Evolutionary conservation across 2,888 invertebrate genomes (phyloP), one percentile per base, ranked within the genome.

Genomic region (Sesamia inferens): DNA sequence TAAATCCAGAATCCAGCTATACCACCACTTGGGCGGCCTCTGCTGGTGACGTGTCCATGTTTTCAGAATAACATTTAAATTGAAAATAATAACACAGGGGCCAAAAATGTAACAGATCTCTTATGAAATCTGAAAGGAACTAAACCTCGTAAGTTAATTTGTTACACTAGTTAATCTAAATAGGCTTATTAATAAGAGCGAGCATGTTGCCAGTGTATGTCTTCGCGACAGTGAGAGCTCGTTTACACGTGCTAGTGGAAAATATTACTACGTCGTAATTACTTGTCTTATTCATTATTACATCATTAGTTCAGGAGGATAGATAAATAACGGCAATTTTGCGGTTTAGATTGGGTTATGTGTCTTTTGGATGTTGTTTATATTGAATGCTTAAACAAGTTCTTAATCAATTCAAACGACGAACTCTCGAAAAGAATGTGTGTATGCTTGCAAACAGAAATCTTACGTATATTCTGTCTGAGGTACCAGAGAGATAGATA

Each of bases 171-270:
- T 91, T 89, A 90, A 91, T 91, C 87, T 88, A 86, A 89, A 84
- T 82, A 89, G 89, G 90, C 92, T 92, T 92, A 92, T 91, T 92
- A 93, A 90, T 91, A 92, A 89, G 84, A 84, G 86, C 85, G 87
- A 84, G 88, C 82, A 83, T 88, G 90, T 87, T 89, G 83, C 87
- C 84, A 85, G 89, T 87, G 88, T 89, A 87, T 90, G 88, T 88
- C 82, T 81, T 82, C 84, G 72, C 85, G 84, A 83, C 84, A 83
- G 78, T 72, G 72, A 59, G 73, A 76, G 81, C 87, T 55, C 84
- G 87, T 89, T 90, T 84, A 86, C 80, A 85, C 81, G 73, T 72
- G 74, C 85, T 66, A 88, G 85, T 83, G 42, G 63, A 79, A 69
- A 79, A 69, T 83, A 62, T 70, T 61, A 77, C 66, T 73, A 54